Evolutionary conservation across 1,140 invertebrate species (phyloP).

Genomic region (Halyomorpha halys): DNA sequence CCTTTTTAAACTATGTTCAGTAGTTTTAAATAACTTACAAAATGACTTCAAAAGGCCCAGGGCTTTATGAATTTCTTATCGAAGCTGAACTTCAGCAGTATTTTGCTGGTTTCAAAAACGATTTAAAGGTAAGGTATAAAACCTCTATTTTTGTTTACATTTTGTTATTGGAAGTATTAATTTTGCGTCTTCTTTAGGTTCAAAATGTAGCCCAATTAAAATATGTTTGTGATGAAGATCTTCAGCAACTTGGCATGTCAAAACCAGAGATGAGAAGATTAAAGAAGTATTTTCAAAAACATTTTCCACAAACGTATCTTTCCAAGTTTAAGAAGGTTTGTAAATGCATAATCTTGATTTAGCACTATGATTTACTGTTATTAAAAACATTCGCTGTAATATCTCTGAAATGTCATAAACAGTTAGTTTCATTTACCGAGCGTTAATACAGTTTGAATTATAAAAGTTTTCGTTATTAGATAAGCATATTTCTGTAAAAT

Average conservation of each 20-base stretch:
- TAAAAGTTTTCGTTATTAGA: no score
- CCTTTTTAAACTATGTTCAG: no score
- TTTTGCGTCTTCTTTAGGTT: constrained; percentile 45
- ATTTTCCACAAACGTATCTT: constrained; percentile 84
- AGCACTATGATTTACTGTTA: no score
- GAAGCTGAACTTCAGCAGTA: constrained; percentile 86
- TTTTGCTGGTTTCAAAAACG: constrained; percentile 58
- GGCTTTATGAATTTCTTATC: constrained; percentile 79
- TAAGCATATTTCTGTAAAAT: no score
- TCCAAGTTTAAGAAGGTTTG: constrained; percentile 72
- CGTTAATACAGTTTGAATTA: no score
- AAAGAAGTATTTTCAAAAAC: constrained; percentile 86
- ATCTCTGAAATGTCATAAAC: no score
- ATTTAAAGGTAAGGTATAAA: constrained; percentile 37
- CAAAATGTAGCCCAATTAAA: constrained; percentile 90
- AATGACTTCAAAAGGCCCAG: constrained; percentile 43
- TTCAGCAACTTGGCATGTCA: constrained; percentile 84
- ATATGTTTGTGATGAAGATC: constrained; percentile 88
- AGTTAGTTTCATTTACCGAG: no score
- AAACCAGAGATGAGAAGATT: constrained; percentile 88
- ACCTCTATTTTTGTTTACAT: no score
- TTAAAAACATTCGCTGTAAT: no score
- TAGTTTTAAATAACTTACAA: background rate
- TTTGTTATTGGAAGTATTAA: no score
- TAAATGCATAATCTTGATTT: no score